Conservation (phyloP, 2,797 vertebrate genomes). For the Gallinago stenura region DNA sequence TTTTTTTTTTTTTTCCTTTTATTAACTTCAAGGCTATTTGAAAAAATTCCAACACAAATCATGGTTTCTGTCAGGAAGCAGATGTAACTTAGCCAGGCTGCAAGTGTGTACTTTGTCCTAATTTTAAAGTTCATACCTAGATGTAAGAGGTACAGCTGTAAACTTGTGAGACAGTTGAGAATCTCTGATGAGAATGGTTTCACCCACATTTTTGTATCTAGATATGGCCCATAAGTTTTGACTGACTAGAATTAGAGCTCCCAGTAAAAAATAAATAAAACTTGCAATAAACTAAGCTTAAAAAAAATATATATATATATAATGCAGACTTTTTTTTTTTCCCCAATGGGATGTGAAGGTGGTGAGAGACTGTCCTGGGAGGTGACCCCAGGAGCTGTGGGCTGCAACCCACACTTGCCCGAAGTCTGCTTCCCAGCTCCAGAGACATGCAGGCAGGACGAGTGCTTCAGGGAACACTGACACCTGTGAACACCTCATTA, state of each 20-base stretch:
- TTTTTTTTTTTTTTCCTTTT: not conserved
- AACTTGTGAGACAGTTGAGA: not conserved
- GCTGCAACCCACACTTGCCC: rapidly evolving
- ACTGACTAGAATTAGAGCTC: not conserved
- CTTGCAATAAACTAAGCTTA: not conserved
- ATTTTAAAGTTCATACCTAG: not conserved
- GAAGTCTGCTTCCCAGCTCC: not conserved
- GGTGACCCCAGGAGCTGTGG: rapidly evolving
- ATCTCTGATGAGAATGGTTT: no score
- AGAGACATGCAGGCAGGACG: rapidly evolving
- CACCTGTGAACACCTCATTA: rapidly evolving
- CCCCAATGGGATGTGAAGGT: no score
- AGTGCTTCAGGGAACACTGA: not conserved
- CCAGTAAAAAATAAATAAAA: not conserved
- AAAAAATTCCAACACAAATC: not conserved
- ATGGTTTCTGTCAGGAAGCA: not conserved
- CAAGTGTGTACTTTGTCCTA: not conserved
- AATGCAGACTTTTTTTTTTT: not conserved
- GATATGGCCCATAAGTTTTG: rapidly evolving
- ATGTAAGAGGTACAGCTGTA: not conserved
- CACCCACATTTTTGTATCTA: not conserved
- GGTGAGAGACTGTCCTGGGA: rapidly evolving
- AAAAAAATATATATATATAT: no score
- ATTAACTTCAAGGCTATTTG: not conserved
- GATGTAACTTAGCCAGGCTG: not conserved